Conservation (phyloP, 2,797 vertebrate genomes). For the Gallinago stenura region DNA sequence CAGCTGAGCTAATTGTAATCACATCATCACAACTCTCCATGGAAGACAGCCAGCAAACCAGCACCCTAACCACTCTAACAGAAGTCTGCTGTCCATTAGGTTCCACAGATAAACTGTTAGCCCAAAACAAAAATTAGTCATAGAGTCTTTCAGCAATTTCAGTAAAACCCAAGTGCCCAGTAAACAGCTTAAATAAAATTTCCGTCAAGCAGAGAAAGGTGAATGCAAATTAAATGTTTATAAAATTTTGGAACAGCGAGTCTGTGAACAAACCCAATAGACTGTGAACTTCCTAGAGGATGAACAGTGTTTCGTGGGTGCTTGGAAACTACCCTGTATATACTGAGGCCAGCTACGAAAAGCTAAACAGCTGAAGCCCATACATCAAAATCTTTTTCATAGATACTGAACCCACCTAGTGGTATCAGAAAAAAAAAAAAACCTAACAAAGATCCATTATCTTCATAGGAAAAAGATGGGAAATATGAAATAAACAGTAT, state of each 20-base stretch:
- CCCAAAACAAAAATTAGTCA: not conserved
- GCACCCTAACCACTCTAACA: not conserved
- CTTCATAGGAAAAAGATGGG: not conserved
- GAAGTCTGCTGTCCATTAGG: not conserved
- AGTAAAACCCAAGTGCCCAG: not conserved
- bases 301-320: not conserved
- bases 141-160: not conserved
- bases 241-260: not conserved
- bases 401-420: not conserved
- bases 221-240: not conserved
- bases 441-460: not conserved
- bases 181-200: not conserved
- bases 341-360: not conserved
- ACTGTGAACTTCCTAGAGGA: not conserved
- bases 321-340: not conserved
- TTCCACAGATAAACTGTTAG: not conserved
- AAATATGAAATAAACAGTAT: not conserved
- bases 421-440: not conserved
- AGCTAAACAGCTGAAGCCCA: not conserved
- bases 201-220: not conserved
- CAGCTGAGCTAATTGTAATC: not conserved
- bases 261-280: not conserved
- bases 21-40: not conserved
- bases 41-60: not conserved
- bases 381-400: not conserved